Base-by-base conservation (phyloP, 2,888 invertebrate species). In the Stenchaetothrips biformis region DNA sequence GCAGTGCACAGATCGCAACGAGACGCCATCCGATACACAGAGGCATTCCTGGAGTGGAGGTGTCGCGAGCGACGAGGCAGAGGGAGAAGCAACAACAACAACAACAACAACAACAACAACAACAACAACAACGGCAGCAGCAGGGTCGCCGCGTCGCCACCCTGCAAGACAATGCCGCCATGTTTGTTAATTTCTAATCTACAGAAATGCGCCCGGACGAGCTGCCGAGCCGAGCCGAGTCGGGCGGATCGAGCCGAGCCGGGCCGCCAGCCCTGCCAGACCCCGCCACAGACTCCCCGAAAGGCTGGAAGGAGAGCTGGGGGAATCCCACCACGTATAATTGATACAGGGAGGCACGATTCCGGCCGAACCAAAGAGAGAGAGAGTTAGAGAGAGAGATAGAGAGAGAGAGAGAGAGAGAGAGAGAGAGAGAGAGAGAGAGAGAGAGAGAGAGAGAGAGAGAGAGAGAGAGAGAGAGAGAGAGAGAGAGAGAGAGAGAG, bases 381-480 rank as follows among this genome's bases (percentile, higher is more conserved):
- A 80, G 25, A 67, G 80, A 37, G 77, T 25, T 48, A 81, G 59
- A 59, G n/a, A 62, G 67, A 81, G 62, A 80, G 48, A 27, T 77
- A 80, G 78, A 77, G 78, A 62, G 81, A 82, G 78, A 80, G 74
- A 77, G 79, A 80, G 49, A 78, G 74, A 79, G 77, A 79, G 80
- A 62, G 59, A 78, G 79, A 79, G 81, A 62, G 79, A 67, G 79
- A 59, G 80, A 80, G 78, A 78, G 77, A 79, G 80, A 77, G 25
- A 49, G 79, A 18, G 59, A 62, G 79, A 78, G 78, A 79, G 25
- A 79, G 80, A 78, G 27, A 81, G 67, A 48, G 27, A 37, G 53
- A 67, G 48, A 59, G 62, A 53, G 78, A 79, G 80, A 62, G 78
- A 78, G 77, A 79, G 81, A 79, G 79, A 37, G 37, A 37, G 37